Conservation (phyloP, 2,797 vertebrate species). For the Artibeus jamaicensis region DNA sequence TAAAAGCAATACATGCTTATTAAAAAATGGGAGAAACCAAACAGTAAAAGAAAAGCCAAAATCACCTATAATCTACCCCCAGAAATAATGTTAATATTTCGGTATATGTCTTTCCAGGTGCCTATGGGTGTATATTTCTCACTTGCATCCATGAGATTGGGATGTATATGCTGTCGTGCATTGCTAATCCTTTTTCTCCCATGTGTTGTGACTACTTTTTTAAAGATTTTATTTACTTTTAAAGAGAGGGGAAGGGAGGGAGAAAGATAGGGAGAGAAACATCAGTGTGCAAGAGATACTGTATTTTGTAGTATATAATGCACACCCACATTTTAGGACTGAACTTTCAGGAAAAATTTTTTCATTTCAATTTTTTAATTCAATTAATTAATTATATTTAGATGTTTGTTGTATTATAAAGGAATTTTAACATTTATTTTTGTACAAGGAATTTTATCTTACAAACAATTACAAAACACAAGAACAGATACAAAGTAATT, state of each 20-base stretch:
- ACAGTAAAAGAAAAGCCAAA: not conserved
- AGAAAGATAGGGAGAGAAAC: not conserved
- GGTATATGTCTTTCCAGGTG: not conserved
- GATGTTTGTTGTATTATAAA: too few species aligned
- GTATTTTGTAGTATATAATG: too few species aligned
- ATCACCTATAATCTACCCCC: not conserved
- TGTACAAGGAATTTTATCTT: too few species aligned
- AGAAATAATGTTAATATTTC: slow-evolving; percentile 28
- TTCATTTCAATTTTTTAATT: too few species aligned
- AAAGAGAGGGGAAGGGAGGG: not conserved
- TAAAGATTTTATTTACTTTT: not conserved
- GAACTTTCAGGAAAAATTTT: too few species aligned
- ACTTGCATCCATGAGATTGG: not conserved
- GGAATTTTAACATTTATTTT: too few species aligned
- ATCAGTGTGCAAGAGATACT: not conserved
- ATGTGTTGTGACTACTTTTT: not conserved
- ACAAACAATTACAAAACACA: too few species aligned
- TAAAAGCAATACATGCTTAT: not conserved
- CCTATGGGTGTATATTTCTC: not conserved
- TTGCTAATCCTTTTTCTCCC: not conserved
- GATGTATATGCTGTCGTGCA: not conserved
- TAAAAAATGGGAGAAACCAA: slow-evolving; percentile 11
- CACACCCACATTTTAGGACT: too few species aligned
- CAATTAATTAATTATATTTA: too few species aligned
- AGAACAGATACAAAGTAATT: too few species aligned